These are phyloP conservation scores for Proctacanthus coquilletti DNA, from an alignment of 1,140 invertebrate genomes.

Conservation along the genomic window DNA sequence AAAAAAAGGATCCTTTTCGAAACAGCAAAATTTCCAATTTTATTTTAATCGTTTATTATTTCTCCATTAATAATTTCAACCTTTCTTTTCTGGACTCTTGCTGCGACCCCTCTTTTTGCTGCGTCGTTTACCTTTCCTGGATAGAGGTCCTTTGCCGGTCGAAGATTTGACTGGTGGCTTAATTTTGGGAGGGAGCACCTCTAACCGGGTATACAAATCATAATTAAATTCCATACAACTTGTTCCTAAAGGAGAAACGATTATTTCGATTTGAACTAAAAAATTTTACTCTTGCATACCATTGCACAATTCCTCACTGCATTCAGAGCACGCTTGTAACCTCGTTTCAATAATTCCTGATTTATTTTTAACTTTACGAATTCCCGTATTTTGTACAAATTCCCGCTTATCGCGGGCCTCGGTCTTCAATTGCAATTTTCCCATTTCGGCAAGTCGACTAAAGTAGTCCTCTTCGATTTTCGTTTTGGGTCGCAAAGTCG, in stretches of 20 bases:
- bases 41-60: too few relatives aligned
- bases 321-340: conserved; percentile 56
- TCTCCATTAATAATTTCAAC: too few relatives aligned
- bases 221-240: conserved; percentile 33
- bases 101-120: too few relatives aligned
- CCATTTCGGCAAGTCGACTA: conserved; percentile 63
- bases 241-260: conserved; percentile 19
- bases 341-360: conserved; percentile 62
- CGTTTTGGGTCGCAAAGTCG: conserved; percentile 62
- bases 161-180: too few relatives aligned
- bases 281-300: conserved; percentile 30
- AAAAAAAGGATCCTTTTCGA: too few relatives aligned
- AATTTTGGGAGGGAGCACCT: conserved; percentile 21
- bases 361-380: conserved; percentile 59
- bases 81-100: too few relatives aligned
- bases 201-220: conserved; percentile 31
- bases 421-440: conserved; percentile 58
- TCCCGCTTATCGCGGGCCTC: conserved; percentile 45
- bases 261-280: conserved; percentile 3
- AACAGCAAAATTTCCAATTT: too few relatives aligned
- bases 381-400: conserved; percentile 40
- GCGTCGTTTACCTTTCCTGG: too few relatives aligned
- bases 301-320: conserved; percentile 71
- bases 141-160: too few relatives aligned
- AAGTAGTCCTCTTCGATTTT: conserved; percentile 78